Base-by-base conservation (phyloP, 2,797 vertebrate genomes). In the Rhodeus uyekii region DNA sequence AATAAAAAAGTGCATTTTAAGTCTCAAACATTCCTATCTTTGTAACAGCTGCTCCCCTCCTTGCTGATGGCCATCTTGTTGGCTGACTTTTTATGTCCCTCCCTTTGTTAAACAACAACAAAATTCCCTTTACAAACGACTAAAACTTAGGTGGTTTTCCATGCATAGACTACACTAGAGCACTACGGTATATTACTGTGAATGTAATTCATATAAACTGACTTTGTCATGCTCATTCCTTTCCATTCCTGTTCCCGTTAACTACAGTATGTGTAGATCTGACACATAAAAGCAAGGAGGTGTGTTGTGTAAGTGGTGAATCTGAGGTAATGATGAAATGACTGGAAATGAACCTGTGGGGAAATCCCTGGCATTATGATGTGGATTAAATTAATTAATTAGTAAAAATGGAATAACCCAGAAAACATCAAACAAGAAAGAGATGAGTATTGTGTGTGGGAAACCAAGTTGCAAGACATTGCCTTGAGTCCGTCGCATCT, bases 251-350 rank as follows among this genome's bases (percentile, higher is more conserved):
- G n/a, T 81, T n/a, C 16, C 68, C 32, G 75, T n/a, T 77, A 27
- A 27, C 58, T 76, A 29, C 36, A 60, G 36, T 48, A 55, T 65
- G 65, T 38, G 39, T 14, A 42, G 22, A 48, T 36, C 55, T 24
- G 7, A 74, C 18, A 78, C 44, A 79, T 78, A 8, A 78, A 78
- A 74, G 69, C 38, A 34, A 27, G 38, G 48, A 48, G 38, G 32
- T 76, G 46, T 36, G 38, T 53, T 72, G 69, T 44, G 24, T 29
- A 16, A 72, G 44, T 38, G 34, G 22, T 34, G 42, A 8, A 69
- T 39, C 64, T 58, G 16, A 69, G 63, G 39, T 48, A 48, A 67
- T 85, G 83, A 83, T 80, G 72, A 80, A 85, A 87, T 38, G 42
- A 42, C 42, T 83, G 44, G 65, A 63, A 80, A 77, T 77, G 8